Conservation (phyloP, 2,113 vertebrate species). For the Numida meleagris region DNA sequence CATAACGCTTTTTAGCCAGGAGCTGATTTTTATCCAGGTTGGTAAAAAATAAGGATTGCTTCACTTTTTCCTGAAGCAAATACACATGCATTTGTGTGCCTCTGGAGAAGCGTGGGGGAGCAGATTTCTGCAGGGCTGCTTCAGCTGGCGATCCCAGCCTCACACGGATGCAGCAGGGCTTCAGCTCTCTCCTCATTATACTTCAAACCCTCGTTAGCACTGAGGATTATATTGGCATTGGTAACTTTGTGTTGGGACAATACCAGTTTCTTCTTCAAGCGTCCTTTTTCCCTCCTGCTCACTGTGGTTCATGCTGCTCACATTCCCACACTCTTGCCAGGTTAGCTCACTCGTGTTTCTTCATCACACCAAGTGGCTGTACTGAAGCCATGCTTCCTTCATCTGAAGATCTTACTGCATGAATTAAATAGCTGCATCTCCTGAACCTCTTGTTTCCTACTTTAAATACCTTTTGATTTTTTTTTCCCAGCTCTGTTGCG, state of each 20-base stretch:
- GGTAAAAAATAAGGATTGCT: background rate
- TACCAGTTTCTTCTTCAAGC: background rate
- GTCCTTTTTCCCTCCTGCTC: background rate
- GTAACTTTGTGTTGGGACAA: background rate
- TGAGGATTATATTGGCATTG: background rate
- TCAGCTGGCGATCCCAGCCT: background rate
- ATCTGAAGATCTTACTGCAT: background rate
- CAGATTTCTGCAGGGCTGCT: background rate
- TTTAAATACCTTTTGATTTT: background rate
- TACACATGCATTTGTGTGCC: too few relatives aligned
- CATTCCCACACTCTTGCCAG: background rate
- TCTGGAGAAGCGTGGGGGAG: background rate
- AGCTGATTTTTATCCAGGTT: background rate
- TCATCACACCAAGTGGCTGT: background rate
- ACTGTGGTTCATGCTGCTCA: background rate
- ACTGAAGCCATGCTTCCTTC: background rate
- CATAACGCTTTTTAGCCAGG: background rate
- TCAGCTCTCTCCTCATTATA: background rate
- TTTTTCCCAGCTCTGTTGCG: background rate
- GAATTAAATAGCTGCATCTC: background rate
- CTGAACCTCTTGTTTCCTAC: background rate
- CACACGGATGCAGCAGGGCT: background rate
- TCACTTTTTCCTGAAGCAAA: background rate
- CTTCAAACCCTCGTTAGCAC: background rate
- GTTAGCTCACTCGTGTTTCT: background rate